phyloP scores from a whole-genome alignment of 2,797 vertebrate species.

The Craterocephalus amniculus region DNA sequence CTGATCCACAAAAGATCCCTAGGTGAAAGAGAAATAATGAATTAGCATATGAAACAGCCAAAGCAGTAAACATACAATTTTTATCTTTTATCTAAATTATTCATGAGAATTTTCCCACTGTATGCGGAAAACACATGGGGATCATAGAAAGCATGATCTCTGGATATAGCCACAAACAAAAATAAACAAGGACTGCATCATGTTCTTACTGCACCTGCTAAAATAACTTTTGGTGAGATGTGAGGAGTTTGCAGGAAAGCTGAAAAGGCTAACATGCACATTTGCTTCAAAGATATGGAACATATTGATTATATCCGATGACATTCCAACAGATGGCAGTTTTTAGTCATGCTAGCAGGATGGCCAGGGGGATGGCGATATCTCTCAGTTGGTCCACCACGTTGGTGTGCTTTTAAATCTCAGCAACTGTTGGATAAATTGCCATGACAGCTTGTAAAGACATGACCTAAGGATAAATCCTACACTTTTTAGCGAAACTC shows the following conservation, averaged over 20 bases:
- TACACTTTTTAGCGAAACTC: not conserved
- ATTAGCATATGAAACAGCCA: slow-evolving; percentile 75
- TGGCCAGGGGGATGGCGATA: not conserved
- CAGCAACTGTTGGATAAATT: slow-evolving; percentile 2
- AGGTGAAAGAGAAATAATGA: slow-evolving; percentile 61
- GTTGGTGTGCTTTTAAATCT: slow-evolving; percentile 15
- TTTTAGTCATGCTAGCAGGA: slow-evolving; percentile 11
- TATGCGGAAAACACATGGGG: slow-evolving; percentile 50
- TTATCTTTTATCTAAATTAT: slow-evolving; percentile 77
- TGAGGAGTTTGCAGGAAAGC: slow-evolving; percentile 13
- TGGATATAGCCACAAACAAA: slow-evolving; percentile 46
- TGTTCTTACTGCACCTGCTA: slow-evolving; percentile 24
- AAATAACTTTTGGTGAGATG: slow-evolving; percentile 24
- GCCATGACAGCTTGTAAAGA: not conserved
- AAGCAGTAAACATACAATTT: slow-evolving; percentile 69
- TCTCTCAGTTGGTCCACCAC: not conserved
- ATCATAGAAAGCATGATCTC: slow-evolving; percentile 51
- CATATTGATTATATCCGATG: slow-evolving; percentile 27
- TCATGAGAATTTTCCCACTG: slow-evolving; percentile 65
- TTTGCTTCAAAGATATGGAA: slow-evolving; percentile 16
- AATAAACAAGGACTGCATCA: slow-evolving; percentile 58
- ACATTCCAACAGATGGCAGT: slow-evolving; percentile 14
- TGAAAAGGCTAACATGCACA: slow-evolving; percentile 5
- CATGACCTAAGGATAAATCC: not conserved
- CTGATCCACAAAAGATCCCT: slow-evolving; percentile 64